These are phyloP conservation scores for Laticauda laticaudata DNA, from an alignment of 2,113 vertebrate genomes.

Conservation along the genomic window DNA sequence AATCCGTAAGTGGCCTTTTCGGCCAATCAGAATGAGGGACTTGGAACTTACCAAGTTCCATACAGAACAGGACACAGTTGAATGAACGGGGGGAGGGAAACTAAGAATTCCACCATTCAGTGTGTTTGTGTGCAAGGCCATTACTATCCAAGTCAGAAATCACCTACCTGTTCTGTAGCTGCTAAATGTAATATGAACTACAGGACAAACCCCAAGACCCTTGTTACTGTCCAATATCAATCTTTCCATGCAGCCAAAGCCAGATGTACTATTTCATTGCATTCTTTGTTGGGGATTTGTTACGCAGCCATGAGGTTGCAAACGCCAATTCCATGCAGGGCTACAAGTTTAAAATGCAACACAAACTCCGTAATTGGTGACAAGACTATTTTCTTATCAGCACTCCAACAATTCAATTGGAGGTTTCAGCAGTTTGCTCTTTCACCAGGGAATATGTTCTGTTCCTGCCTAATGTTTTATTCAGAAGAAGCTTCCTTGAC, in stretches of 20 bases:
- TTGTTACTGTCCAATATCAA: background rate
- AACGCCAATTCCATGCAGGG: background rate
- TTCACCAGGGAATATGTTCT: background rate
- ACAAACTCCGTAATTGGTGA: background rate
- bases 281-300: background rate
- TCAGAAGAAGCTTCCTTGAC: slow-evolving; percentile 20
- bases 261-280: background rate
- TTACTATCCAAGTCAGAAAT: background rate
- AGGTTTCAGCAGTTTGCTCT: background rate
- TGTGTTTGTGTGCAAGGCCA: background rate
- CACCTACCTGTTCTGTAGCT: too few species aligned
- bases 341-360: background rate
- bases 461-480: slow-evolving; percentile 16
- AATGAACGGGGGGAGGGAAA: background rate
- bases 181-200: background rate
- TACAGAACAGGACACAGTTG: background rate
- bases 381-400: background rate
- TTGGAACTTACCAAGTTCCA: too few species aligned
- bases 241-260: background rate
- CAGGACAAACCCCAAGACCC: background rate
- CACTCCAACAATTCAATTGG: background rate
- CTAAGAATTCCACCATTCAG: background rate
- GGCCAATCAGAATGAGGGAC: too few species aligned
- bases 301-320: background rate
- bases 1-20: too few species aligned